phyloP scores from a whole-genome alignment of 2,888 invertebrate genomes.

The Timandra comae region DNA sequence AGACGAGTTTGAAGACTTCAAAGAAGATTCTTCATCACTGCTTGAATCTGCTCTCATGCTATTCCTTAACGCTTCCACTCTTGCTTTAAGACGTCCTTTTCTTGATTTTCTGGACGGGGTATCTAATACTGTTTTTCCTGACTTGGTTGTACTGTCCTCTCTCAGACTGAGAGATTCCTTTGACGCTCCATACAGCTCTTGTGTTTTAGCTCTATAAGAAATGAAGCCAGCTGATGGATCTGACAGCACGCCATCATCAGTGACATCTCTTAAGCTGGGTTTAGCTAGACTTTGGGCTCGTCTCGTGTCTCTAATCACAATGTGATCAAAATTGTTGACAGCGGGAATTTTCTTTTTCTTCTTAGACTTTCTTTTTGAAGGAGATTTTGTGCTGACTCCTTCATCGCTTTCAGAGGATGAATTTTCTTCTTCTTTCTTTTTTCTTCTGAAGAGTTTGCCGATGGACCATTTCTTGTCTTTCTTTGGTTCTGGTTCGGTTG shows the following conservation, averaged over 20 bases:
- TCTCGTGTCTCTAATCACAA: conserved; percentile 75
- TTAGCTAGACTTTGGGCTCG: conserved; percentile 70
- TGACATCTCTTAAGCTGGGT: conserved; percentile 47
- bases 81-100: conserved; percentile 79
- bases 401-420: conserved; percentile 74
- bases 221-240: conserved; percentile 75
- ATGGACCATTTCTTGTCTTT: conserved; percentile 88
- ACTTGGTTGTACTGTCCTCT: conserved; percentile 54
- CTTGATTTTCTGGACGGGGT: conserved; percentile 71
- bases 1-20: conserved; percentile 79
- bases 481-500: conserved; percentile 61
- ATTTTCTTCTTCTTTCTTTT: conserved; percentile 81
- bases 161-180: conserved; percentile 58
- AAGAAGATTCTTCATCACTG: conserved; percentile 83
- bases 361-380: conserved; percentile 62
- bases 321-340: conserved; percentile 80
- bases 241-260: conserved; percentile 75
- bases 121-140: conserved; percentile 68
- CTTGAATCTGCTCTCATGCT: conserved; percentile 80
- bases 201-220: conserved; percentile 56
- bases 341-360: conserved; percentile 74
- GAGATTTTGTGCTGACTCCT: conserved; percentile 57
- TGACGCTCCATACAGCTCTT: conserved; percentile 49
- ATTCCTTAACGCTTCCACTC: conserved; percentile 81
- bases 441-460: conserved; percentile 85